phyloP scores from a whole-genome alignment of 1,140 invertebrate species.

The Melipona quadrifasciata region DNA sequence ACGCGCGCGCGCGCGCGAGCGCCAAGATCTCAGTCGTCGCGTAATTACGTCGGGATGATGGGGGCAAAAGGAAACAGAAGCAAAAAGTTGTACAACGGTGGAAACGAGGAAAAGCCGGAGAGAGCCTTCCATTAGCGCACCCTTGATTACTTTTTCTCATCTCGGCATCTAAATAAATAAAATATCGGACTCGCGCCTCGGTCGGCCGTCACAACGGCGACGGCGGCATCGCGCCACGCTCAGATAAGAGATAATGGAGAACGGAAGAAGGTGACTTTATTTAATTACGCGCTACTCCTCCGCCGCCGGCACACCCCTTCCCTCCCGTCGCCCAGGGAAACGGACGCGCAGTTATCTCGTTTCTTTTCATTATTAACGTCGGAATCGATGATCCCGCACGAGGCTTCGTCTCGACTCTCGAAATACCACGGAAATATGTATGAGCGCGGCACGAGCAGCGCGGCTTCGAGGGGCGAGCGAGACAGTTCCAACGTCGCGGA shows the following conservation, averaged over 20 bases:
- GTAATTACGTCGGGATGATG: conserved; percentile 79
- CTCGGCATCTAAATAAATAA: conserved; percentile 82
- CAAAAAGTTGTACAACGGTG: conserved; percentile 73
- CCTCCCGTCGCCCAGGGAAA: conserved; percentile 24
- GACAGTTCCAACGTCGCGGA: neutral
- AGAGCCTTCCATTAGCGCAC: conserved; percentile 78
- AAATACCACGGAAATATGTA: conserved; percentile 7
- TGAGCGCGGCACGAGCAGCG: neutral
- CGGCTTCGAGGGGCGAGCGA: too few species aligned
- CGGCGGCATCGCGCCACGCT: conserved; percentile 64
- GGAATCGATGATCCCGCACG: conserved; percentile 20
- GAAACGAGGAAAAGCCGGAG: conserved; percentile 63
- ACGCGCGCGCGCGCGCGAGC: conserved; percentile 24
- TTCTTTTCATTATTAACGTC: conserved; percentile 43
- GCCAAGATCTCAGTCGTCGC: conserved; percentile 61
- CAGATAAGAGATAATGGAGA: conserved; percentile 79
- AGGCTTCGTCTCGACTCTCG: neutral
- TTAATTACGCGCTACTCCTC: conserved; percentile 72
- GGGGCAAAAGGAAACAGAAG: conserved; percentile 56
- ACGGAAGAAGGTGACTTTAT: conserved; percentile 77
- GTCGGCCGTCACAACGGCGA: conserved; percentile 66
- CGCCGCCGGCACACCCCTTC: neutral
- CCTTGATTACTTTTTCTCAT: conserved; percentile 82
- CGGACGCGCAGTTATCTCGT: conserved; percentile 37
- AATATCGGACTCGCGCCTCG: conserved; percentile 77